Conservation (phyloP, 2,888 invertebrate genomes). For the Morinoia aosen region DNA sequence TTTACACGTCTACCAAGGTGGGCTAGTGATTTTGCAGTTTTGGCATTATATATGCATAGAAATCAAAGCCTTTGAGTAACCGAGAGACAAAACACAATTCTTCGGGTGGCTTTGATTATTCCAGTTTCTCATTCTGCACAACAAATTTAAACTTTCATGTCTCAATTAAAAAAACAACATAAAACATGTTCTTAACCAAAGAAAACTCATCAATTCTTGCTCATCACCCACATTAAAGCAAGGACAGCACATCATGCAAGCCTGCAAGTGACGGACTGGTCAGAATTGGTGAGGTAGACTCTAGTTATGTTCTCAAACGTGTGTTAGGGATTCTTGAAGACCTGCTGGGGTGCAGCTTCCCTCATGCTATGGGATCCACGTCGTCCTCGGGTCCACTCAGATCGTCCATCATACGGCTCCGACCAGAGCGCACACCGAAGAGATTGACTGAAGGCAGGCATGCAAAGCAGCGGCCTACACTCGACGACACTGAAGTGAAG, state of each 20-base stretch:
- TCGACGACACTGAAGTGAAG: neutral
- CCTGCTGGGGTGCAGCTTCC: neutral
- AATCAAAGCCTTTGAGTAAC: neutral
- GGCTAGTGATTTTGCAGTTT: neutral
- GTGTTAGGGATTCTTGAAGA: neutral
- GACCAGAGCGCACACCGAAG: constrained; percentile 31
- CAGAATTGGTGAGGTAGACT: neutral
- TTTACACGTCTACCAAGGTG: neutral
- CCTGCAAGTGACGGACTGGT: neutral
- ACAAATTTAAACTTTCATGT: no score
- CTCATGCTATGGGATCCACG: neutral
- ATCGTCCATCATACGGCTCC: constrained; percentile 52
- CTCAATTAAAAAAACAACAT: neutral
- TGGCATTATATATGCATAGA: neutral
- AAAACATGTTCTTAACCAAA: neutral
- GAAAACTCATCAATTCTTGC: neutral
- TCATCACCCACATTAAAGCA: neutral
- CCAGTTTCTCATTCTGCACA: neutral
- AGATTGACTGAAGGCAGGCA: constrained; percentile 30
- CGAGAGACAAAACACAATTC: neutral
- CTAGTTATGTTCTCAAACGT: neutral
- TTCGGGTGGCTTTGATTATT: neutral
- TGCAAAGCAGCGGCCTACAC: neutral
- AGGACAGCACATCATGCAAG: neutral
- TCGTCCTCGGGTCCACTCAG: constrained; percentile 27